phyloP scores from a whole-genome alignment of 2,888 invertebrate species.

The Ariolimax columbianus region DNA sequence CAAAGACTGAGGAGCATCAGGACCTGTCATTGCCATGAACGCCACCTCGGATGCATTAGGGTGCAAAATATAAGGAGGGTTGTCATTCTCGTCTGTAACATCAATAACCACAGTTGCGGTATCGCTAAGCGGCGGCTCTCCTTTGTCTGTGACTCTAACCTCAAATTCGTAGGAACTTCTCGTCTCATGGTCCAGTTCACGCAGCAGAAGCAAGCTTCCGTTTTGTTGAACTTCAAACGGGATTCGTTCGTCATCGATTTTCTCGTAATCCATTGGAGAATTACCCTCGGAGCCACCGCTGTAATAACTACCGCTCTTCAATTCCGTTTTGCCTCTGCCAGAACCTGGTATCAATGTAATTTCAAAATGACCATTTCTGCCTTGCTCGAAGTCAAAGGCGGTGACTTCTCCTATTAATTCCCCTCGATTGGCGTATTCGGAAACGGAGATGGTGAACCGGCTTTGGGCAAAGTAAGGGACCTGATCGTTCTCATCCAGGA shows the following conservation, averaged over 20 bases:
- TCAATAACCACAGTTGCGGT: constrained; percentile 58
- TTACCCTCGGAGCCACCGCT: constrained; percentile 5
- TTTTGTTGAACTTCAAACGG: constrained; percentile 65
- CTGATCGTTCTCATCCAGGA: constrained; percentile 69
- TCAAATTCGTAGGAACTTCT: constrained; percentile 63
- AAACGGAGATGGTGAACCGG: constrained; percentile 62
- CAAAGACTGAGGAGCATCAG: constrained; percentile 58
- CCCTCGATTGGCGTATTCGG: constrained; percentile 62
- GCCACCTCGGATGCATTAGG: constrained; percentile 66
- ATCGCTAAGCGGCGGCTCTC: constrained; percentile 61
- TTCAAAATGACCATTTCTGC: constrained; percentile 66
- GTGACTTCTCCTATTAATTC: constrained; percentile 60
- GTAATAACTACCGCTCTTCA: constrained; percentile 52
- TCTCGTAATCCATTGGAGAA: constrained; percentile 18
- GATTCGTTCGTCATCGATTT: constrained; percentile 43
- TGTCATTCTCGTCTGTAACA: constrained; percentile 66
- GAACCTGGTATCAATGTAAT: constrained; percentile 51
- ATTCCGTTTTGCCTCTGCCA: background rate
- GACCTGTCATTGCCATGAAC: constrained; percentile 59
- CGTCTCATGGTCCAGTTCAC: constrained; percentile 66
- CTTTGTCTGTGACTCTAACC: constrained; percentile 71
- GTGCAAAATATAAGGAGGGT: constrained; percentile 65
- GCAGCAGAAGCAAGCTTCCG: constrained; percentile 64
- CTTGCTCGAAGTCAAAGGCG: constrained; percentile 65
- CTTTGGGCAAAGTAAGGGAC: constrained; percentile 63